A percentile compares a stretch with the other conserved stretches of the same genome.
These are phyloP conservation scores for Xenopus petersii DNA, from an alignment of 2,797 vertebrate genomes.

Conservation along the genomic window DNA sequence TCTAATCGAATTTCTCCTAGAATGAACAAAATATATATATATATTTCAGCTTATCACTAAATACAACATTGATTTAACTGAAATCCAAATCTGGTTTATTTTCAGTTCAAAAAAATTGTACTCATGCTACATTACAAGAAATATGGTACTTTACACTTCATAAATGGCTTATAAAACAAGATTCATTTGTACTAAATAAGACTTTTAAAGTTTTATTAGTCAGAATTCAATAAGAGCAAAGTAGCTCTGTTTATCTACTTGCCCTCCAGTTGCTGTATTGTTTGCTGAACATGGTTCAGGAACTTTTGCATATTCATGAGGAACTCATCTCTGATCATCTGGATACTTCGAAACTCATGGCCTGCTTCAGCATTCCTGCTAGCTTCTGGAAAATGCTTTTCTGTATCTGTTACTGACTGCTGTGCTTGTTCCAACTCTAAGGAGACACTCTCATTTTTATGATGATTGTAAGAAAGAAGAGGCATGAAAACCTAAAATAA, in stretches of 20 bases:
- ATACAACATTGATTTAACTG: too few species aligned
- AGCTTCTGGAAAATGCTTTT: rapidly evolving
- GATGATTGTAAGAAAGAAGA: slow-evolving; percentile 65
- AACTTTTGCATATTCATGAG: slow-evolving; percentile 75
- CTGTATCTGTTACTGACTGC: slow-evolving; percentile 4
- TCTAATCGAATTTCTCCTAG: slow-evolving; percentile 74
- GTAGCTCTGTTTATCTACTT: background rate
- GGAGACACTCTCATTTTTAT: slow-evolving; percentile 53
- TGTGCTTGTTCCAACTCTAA: slow-evolving; percentile 4
- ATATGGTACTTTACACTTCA: too few species aligned
- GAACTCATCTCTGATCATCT: slow-evolving; percentile 67
- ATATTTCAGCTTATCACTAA: background rate
- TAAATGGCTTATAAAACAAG: too few species aligned
- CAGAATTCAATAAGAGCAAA: background rate
- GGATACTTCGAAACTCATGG: slow-evolving; percentile 49
- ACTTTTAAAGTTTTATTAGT: too few species aligned
- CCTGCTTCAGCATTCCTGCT: slow-evolving; percentile 5
- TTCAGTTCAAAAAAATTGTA: too few species aligned
- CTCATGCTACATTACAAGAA: too few species aligned
- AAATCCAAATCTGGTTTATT: too few species aligned
- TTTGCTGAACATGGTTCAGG: slow-evolving; percentile 63
- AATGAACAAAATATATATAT: slow-evolving; percentile 3
- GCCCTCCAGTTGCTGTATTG: slow-evolving; percentile 72
- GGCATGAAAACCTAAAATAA: slow-evolving; percentile 70
- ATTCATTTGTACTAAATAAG: too few species aligned